A percentile compares a stretch with the other conserved stretches of the same genome.
phyloP scores from a whole-genome alignment of 2,888 invertebrate species.

The Apeira syringaria region DNA sequence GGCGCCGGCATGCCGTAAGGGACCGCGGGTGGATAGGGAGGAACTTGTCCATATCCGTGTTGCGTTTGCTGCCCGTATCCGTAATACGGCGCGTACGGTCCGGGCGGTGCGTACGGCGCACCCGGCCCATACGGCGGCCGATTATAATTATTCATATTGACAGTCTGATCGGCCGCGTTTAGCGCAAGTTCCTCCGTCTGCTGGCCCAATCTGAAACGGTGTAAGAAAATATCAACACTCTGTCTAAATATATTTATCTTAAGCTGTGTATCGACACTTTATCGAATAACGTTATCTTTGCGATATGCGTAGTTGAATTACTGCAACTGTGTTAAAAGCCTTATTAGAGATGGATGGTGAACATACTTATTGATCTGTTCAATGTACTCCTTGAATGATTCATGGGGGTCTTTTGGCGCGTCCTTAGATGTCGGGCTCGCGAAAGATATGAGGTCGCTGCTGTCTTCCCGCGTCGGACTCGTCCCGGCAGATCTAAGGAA shows the following conservation, averaged over 20 bases:
- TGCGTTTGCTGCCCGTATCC: constrained; percentile 39
- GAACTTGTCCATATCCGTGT: constrained; percentile 49
- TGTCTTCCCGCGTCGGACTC: constrained; percentile 64
- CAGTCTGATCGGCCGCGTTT: constrained; percentile 48
- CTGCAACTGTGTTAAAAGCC: background rate
- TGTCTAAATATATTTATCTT: constrained; percentile 25
- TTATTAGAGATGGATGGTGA: constrained; percentile 16
- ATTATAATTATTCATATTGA: constrained; percentile 69
- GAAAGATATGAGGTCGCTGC: constrained; percentile 88
- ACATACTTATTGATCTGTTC: constrained; percentile 56
- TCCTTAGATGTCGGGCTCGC: constrained; percentile 85
- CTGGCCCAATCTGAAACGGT: constrained; percentile 63
- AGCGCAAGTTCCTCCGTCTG: constrained; percentile 69
- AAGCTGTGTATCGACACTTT: constrained; percentile 13
- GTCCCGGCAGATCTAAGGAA: constrained; percentile 65
- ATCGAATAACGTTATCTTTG: constrained; percentile 15
- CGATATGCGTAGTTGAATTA: constrained; percentile 5
- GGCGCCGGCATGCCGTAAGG: constrained; percentile 64
- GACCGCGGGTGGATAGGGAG: constrained; percentile 56
- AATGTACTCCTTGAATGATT: constrained; percentile 84
- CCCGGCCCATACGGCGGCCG: constrained; percentile 58
- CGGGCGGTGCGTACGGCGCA: constrained; percentile 59
- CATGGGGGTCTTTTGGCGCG: constrained; percentile 72
- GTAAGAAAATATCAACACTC: constrained; percentile 16
- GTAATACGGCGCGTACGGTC: constrained; percentile 54